These are phyloP conservation scores for Uromys caudimaculatus DNA, from an alignment of 2,797 vertebrate genomes.

Conservation along the genomic window DNA sequence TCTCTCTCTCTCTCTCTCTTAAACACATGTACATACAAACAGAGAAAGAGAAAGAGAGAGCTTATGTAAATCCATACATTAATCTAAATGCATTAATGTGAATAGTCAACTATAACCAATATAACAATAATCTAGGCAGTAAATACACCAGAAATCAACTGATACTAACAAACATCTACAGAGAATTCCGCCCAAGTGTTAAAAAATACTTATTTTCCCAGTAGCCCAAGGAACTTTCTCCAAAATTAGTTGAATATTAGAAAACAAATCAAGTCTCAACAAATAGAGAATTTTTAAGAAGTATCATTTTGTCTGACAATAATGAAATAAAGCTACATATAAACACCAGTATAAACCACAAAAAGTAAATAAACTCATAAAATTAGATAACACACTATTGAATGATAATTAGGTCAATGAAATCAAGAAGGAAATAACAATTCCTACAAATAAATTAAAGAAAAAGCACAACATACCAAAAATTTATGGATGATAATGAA, in stretches of 20 bases:
- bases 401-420: neutral
- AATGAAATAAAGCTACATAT: neutral
- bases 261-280: neutral
- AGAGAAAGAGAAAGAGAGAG: neutral
- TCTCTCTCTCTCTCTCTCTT: neutral
- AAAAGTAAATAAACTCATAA: neutral
- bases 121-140: neutral
- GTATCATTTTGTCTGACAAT: neutral
- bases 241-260: neutral
- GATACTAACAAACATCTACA: neutral
- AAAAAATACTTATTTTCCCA: neutral
- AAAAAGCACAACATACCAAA: neutral
- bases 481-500: neutral
- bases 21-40: neutral
- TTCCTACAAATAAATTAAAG: neutral
- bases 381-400: neutral
- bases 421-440: neutral
- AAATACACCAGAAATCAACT: neutral
- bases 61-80: neutral
- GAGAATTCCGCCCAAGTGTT: neutral
- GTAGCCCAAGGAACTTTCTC: neutral
- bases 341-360: neutral
- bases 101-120: neutral
- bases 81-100: neutral
- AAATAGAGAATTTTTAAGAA: neutral